phyloP scores from a whole-genome alignment of 2,113 vertebrate genomes.

The Eublepharis macularius region DNA sequence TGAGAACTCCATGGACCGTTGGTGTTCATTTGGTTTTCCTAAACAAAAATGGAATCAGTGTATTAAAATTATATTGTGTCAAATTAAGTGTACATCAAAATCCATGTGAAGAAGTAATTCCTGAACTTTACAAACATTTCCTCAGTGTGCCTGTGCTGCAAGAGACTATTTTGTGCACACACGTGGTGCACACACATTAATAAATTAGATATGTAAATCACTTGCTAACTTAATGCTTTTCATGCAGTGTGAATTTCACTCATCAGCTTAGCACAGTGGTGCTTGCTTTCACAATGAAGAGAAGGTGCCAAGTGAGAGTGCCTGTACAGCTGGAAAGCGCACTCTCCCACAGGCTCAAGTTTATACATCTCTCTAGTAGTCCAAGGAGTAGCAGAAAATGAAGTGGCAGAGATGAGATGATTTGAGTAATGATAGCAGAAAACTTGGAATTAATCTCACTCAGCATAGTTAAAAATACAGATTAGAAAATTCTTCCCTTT shows the following conservation, averaged over 20 bases:
- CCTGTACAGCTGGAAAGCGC: not conserved
- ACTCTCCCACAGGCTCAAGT: not conserved
- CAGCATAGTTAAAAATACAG: not conserved
- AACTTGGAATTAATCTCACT: not conserved
- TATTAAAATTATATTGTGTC: not conserved
- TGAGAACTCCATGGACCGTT: too few species aligned
- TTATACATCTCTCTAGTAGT: not conserved
- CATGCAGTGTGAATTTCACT: not conserved
- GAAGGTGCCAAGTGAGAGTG: not conserved
- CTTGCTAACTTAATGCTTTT: not conserved
- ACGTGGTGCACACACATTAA: conserved; percentile 6
- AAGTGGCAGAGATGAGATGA: not conserved
- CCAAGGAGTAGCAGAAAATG: not conserved
- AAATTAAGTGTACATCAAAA: not conserved
- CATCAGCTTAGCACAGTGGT: not conserved
- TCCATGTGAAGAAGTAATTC: conserved; percentile 11
- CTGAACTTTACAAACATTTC: not conserved
- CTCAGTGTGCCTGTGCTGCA: conserved; percentile 6
- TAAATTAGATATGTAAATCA: conserved; percentile 9
- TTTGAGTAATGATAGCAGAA: not conserved
- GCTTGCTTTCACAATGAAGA: not conserved
- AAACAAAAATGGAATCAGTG: not conserved
- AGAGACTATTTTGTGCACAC: conserved; percentile 13
- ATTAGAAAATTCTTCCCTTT: too few species aligned
- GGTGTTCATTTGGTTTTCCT: not conserved